Percentiles rank a stretch among this genome's conserved stretches.
These are phyloP conservation scores for Hemicrepidius hirtus DNA, from an alignment of 2,888 invertebrate species.

Conservation along the genomic window DNA sequence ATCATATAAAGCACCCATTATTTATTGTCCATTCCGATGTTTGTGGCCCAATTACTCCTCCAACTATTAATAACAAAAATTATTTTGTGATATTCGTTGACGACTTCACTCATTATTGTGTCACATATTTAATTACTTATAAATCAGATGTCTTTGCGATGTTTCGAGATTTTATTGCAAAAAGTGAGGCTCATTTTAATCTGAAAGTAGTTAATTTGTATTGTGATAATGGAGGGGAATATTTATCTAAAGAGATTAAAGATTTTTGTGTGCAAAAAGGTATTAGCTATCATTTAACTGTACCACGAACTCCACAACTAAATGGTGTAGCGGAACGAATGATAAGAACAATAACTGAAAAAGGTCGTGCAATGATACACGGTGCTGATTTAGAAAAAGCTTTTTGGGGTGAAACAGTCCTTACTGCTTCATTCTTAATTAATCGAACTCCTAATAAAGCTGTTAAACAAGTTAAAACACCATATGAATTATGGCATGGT, in stretches of 20 bases:
- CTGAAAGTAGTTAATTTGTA: no score
- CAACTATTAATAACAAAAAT: no score
- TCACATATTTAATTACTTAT: constrained; percentile 47
- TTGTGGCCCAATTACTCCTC: constrained; percentile 47
- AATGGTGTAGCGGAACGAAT: no score
- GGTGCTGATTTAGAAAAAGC: neutral
- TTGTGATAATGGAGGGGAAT: no score
- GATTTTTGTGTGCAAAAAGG: no score
- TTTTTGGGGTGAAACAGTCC: neutral
- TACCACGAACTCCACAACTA: no score
- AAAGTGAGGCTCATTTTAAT: constrained; percentile 50
- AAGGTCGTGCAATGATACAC: no score
- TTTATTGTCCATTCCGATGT: no score
- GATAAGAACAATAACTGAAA: no score
- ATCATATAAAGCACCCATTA: constrained; percentile 45
- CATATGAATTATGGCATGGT: no score
- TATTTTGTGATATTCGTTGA: constrained; percentile 48
- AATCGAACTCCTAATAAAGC: neutral
- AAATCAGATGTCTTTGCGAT: constrained; percentile 50
- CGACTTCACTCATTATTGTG: constrained; percentile 49
- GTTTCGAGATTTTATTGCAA: constrained; percentile 49
- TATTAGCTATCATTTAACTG: no score
- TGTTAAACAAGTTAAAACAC: neutral
- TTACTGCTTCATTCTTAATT: neutral
- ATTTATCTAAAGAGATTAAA: no score